Evolutionary conservation across 2,113 vertebrate genomes (phyloP).

Genomic region (Paradoxurus hermaphroditus): DNA sequence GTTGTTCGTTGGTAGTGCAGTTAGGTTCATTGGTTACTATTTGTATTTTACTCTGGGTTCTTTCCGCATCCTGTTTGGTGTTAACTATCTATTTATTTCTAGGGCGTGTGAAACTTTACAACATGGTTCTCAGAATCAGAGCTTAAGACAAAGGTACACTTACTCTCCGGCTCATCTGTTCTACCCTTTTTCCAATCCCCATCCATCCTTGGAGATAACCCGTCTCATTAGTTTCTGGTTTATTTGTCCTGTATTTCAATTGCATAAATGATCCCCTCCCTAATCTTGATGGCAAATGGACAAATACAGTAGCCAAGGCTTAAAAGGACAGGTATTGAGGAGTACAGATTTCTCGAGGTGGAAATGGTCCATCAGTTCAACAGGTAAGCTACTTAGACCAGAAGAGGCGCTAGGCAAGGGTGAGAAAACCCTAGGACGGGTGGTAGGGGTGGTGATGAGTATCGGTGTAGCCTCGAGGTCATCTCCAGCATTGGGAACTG

Average conservation of each 20-base stretch:
- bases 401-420: not conserved
- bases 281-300: not conserved
- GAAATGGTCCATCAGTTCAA: not conserved
- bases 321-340: not conserved
- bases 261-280: not conserved
- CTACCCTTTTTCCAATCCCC: not conserved
- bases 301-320: not conserved
- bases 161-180: not conserved
- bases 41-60: not conserved
- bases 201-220: not conserved
- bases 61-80: not conserved
- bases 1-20: not conserved
- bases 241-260: not conserved
- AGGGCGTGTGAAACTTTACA: not conserved
- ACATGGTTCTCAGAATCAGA: not conserved
- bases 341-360: not conserved
- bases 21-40: not conserved
- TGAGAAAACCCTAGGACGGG: not conserved
- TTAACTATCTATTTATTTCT: slow-evolving; percentile 22
- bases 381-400: not conserved
- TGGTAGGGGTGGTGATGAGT: not conserved
- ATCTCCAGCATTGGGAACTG: not conserved
- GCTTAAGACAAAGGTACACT: not conserved
- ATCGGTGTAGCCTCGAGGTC: not conserved
- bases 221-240: not conserved